Percentiles rank a stretch among this genome's conserved stretches.
phyloP scores from a whole-genome alignment of 1,140 invertebrate species.

The Diorhabda carinulata region DNA sequence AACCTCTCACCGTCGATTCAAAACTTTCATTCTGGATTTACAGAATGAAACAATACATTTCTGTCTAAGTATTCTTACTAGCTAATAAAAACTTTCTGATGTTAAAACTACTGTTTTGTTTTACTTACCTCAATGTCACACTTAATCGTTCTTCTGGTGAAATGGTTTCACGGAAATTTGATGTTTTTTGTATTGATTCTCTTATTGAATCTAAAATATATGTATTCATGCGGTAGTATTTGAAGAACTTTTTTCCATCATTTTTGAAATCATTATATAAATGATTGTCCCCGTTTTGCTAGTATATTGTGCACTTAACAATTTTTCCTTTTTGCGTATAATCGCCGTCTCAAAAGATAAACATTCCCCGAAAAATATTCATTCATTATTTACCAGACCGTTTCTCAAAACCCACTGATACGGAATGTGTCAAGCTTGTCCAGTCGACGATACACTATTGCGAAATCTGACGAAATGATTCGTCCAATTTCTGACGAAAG shows the following conservation, averaged over 20 bases:
- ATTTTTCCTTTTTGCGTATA: not conserved
- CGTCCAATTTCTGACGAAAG: not conserved
- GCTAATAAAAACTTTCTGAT: slow-evolving; percentile 12
- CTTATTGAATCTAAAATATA: slow-evolving; percentile 16
- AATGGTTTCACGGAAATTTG: slow-evolving; percentile 17
- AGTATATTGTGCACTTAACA: slow-evolving; percentile 10
- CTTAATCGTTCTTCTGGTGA: slow-evolving; percentile 22
- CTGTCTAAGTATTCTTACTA: slow-evolving; percentile 4
- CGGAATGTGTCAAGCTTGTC: not conserved
- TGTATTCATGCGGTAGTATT: slow-evolving; percentile 9
- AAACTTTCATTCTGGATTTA: slow-evolving; percentile 7
- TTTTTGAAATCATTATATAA: slow-evolving; percentile 12
- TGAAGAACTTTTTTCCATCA: slow-evolving; percentile 9
- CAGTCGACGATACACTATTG: not conserved
- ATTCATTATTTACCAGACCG: not conserved
- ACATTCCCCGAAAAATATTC: not conserved
- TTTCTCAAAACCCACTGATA: not conserved
- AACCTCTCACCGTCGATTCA: slow-evolving; percentile 1
- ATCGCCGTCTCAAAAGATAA: slow-evolving; percentile 6
- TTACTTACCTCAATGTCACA: slow-evolving; percentile 22
- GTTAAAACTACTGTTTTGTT: slow-evolving; percentile 17
- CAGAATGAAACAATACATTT: slow-evolving; percentile 13
- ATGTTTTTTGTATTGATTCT: not conserved
- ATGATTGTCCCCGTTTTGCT: slow-evolving; percentile 10
- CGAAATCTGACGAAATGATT: not conserved